Percentiles rank a stretch among this genome's conserved stretches.
Evolutionary conservation across 2,797 vertebrate genomes (phyloP).

Genomic region (Girardinus metallicus): DNA sequence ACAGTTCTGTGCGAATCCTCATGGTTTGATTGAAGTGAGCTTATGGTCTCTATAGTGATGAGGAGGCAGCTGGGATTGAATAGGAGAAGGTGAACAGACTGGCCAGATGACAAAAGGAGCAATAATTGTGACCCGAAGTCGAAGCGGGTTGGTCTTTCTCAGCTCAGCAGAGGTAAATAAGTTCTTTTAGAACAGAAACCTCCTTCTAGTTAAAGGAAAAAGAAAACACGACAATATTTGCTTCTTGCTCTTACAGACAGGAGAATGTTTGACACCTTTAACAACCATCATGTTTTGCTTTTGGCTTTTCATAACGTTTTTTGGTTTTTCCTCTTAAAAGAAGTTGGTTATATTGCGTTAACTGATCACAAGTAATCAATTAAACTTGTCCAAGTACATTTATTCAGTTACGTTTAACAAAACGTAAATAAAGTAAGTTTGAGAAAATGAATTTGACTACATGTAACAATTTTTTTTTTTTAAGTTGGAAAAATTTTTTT

Average conservation of each 20-base stretch:
- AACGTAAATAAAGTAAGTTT: no score
- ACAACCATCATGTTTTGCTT: neutral
- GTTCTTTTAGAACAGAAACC: neutral
- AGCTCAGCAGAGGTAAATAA: neutral
- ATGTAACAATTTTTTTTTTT: no score
- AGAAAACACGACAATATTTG: neutral
- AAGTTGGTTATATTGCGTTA: no score
- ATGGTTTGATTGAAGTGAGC: conserved; percentile 51
- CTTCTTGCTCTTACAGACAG: neutral
- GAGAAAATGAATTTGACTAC: no score
- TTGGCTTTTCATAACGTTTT: neutral
- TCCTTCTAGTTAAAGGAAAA: neutral
- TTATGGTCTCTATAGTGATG: conserved; percentile 21
- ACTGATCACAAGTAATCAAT: no score
- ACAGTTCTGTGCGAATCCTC: conserved; percentile 5
- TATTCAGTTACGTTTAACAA: no score
- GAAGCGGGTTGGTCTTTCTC: conserved; percentile 21
- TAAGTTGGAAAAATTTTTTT: no score
- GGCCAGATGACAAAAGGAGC: conserved; percentile 28
- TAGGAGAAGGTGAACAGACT: conserved; percentile 16
- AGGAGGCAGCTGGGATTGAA: conserved; percentile 26
- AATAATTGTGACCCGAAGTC: conserved; percentile 41
- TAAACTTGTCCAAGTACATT: no score
- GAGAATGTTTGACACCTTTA: neutral
- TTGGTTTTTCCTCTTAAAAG: neutral